Evolutionary conservation across 2,797 vertebrate genomes (phyloP), one percentile per base, ranked within the genome.

Genomic region (Cynopterus sphinx): DNA sequence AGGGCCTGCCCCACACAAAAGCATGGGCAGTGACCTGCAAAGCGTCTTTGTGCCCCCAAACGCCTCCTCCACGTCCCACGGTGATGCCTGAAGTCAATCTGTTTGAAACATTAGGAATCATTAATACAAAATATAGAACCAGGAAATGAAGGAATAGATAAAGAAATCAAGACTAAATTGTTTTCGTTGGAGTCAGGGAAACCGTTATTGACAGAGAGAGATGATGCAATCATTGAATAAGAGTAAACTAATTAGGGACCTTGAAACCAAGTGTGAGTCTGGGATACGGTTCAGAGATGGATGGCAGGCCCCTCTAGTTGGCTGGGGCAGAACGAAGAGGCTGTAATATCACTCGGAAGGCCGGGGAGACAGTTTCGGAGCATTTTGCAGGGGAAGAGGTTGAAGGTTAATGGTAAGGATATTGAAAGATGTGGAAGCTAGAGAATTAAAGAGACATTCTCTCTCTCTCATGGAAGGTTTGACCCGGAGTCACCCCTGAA

Each of bases 161-260:
- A 90, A 90, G 61, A 95, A 77, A 85, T 90, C 88, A 93, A 92
- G 70, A 65, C 43, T 19, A 82, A 95, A 92, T 77, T 59, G 36
- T 57, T 81, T 93, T 81, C 67, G 71, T 81, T 77, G 73, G 55
- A 82, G 51, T 91, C 91, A 70, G 68, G 15, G 43, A 91, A 46
- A 49, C 53, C 46, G 73, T 67, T 95, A 85, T 67, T 77, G 75
- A 90, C 6, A n/a, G 36, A 78, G 21, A 91, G 49, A 93, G 61
- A 86, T 6, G 36, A 92, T 73, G 24, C 55, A 85, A 59, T 59
- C 61, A 65, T 61, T 93, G 67, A 91, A 92, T 36, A 91, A 84
- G 85, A 90, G 41, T 43, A 93, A 94, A 91, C 33, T 33, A 74
- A 39, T 82, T 93, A 67, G 81, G 87, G 81, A 36, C 71, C 84